phyloP scores from a whole-genome alignment of 2,888 invertebrate genomes.

The Masnerella sp. region DNA sequence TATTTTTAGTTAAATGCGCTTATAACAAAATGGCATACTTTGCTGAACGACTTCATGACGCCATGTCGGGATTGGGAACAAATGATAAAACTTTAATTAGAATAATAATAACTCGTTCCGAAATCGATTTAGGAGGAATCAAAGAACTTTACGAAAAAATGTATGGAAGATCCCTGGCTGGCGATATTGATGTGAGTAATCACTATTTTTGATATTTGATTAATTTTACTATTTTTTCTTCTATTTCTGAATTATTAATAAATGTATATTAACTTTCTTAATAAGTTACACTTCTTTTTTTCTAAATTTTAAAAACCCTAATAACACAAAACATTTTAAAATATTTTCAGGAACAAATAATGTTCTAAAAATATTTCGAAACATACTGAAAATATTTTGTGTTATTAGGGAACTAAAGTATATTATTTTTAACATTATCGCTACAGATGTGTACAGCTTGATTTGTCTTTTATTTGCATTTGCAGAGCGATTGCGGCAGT shows the following conservation, averaged over 20 bases:
- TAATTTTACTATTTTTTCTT: too few species aligned
- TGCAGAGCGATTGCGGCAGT: constrained; percentile 76
- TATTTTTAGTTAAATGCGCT: constrained; percentile 83
- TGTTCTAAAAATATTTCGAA: too few species aligned
- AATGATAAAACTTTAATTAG: constrained; percentile 92
- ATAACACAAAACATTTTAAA: too few species aligned
- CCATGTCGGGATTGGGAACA: constrained; percentile 94
- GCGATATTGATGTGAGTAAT: too few species aligned
- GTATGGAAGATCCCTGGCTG: constrained; percentile 88
- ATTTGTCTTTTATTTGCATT: constrained; percentile 57
- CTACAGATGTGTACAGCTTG: constrained; percentile 83
- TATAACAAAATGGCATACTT: constrained; percentile 90
- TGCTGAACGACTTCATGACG: constrained; percentile 89
- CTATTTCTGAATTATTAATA: too few species aligned
- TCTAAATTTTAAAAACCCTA: too few species aligned
- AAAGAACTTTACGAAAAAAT: constrained; percentile 87
- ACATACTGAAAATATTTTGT: too few species aligned
- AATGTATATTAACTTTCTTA: too few species aligned
- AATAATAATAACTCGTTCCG: constrained; percentile 88
- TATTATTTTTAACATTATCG: constrained; percentile 74
- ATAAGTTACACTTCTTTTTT: too few species aligned
- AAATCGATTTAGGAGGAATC: constrained; percentile 92
- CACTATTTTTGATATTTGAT: too few species aligned
- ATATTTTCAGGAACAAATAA: too few species aligned
- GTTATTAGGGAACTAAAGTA: too few species aligned